Conservation (phyloP, 2,888 invertebrate genomes). For the Phorcus lineatus region DNA sequence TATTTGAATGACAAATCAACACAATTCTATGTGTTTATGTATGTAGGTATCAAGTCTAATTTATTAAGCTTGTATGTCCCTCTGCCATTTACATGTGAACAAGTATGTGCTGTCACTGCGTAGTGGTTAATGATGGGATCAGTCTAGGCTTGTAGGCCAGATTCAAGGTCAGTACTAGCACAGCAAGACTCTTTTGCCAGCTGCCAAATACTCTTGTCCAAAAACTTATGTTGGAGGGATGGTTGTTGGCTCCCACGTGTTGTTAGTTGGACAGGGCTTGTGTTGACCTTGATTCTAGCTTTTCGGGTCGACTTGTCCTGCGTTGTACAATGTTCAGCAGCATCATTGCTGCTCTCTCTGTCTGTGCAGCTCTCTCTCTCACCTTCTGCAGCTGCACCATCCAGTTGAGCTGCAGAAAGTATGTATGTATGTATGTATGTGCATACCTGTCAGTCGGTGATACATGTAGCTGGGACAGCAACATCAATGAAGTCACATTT, state of each 20-base stretch:
- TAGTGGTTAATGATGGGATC: neutral
- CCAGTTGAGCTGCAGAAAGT: too few relatives aligned
- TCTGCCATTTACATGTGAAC: neutral
- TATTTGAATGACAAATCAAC: slow-evolving; percentile 17
- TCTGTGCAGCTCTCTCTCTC: too few relatives aligned
- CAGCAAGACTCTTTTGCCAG: too few relatives aligned
- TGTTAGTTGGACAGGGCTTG: too few relatives aligned
- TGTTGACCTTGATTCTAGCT: too few relatives aligned
- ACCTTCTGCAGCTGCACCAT: too few relatives aligned
- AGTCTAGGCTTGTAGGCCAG: neutral
- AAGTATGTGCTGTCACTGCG: neutral
- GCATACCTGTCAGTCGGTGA: neutral
- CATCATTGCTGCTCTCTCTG: too few relatives aligned
- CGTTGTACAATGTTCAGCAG: too few relatives aligned
- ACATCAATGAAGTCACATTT: slow-evolving; percentile 14
- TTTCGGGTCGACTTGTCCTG: too few relatives aligned
- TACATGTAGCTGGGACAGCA: neutral
- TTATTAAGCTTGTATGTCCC: slow-evolving; percentile 15
- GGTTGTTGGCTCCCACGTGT: too few relatives aligned
- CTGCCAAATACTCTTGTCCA: too few relatives aligned
- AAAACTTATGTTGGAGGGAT: too few relatives aligned
- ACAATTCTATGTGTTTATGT: neutral
- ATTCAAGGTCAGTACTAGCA: neutral
- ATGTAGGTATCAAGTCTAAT: slow-evolving; percentile 4
- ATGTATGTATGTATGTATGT: neutral